Evolutionary conservation across 2,888 invertebrate genomes (phyloP).

Genomic region (Anaspis maculata): DNA sequence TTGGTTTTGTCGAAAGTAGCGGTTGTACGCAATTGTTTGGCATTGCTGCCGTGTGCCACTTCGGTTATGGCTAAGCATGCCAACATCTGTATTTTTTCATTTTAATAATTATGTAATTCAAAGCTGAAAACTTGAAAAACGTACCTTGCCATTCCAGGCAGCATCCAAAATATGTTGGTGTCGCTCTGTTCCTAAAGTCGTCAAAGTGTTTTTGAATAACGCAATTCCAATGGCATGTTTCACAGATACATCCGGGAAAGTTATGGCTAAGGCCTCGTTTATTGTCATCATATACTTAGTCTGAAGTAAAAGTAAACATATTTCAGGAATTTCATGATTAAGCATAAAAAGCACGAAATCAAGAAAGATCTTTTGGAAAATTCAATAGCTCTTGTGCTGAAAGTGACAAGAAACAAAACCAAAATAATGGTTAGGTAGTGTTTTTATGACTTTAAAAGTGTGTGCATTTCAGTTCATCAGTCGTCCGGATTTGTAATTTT

Average conservation of each 20-base stretch:
- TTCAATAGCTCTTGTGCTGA: no score
- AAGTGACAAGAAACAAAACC: no score
- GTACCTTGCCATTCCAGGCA: constrained; percentile 64
- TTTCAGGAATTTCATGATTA: no score
- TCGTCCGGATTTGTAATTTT: no score
- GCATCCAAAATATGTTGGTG: constrained; percentile 62
- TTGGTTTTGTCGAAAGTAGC: constrained; percentile 71
- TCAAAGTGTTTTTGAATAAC: constrained; percentile 64
- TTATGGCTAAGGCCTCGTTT: constrained; percentile 63
- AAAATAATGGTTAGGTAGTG: no score
- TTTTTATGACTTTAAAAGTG: no score
- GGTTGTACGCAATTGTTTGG: constrained; percentile 81
- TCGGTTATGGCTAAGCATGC: constrained; percentile 89
- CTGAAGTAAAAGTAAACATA: no score
- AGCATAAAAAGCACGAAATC: no score
- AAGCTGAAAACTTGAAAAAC: not conserved
- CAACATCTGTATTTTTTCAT: constrained; percentile 46
- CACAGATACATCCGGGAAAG: constrained; percentile 66
- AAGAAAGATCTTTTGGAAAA: no score
- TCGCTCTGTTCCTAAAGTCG: constrained; percentile 67
- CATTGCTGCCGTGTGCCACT: constrained; percentile 90
- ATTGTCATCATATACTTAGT: constrained; percentile 67
- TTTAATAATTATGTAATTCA: constrained; percentile 1
- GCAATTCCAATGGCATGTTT: constrained; percentile 71
- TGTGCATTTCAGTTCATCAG: no score